phyloP scores from a whole-genome alignment of 2,888 invertebrate species.

The Drosophila macrothrix region DNA sequence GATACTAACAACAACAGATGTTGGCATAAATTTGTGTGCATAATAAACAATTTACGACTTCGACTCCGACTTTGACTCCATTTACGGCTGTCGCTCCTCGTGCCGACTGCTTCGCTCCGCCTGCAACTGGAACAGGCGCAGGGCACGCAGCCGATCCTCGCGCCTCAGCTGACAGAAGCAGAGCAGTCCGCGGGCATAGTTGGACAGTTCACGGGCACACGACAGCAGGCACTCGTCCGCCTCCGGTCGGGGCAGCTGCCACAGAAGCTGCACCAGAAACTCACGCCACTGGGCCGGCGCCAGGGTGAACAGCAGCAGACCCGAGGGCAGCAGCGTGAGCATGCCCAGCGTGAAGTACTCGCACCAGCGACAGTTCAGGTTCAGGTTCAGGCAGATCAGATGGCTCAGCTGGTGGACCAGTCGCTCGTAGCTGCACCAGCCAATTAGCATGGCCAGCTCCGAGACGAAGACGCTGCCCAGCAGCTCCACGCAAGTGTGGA shows the following conservation, averaged over 20 bases:
- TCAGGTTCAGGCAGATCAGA: conserved; percentile 19
- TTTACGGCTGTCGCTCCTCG: not conserved
- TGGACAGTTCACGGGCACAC: conserved; percentile 23
- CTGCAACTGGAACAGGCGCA: conserved; percentile 44
- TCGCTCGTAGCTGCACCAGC: conserved; percentile 52
- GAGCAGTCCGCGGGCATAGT: conserved; percentile 27
- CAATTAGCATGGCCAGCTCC: conserved; percentile 40
- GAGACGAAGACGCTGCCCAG: conserved; percentile 45
- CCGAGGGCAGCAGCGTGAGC: conserved; percentile 33
- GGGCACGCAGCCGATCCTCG: conserved; percentile 45
- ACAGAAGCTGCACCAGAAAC: conserved; percentile 33
- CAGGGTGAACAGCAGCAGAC: conserved; percentile 23
- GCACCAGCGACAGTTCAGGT: conserved; percentile 42
- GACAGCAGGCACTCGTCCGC: conserved; percentile 38
- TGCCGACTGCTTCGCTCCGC: conserved; percentile 8
- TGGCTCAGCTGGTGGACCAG: conserved; percentile 26
- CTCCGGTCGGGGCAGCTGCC: conserved; percentile 45
- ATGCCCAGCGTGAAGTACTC: conserved; percentile 24
- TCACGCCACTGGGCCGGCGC: conserved; percentile 45
- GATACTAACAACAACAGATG: conserved; percentile 65
- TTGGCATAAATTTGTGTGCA: conserved; percentile 75
- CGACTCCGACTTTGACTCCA: conserved; percentile 4
- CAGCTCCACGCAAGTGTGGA: conserved; percentile 35
- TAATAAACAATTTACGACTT: conserved; percentile 71
- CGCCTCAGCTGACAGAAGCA: conserved; percentile 38